Base-by-base conservation (phyloP, 2,888 invertebrate species). In the Andrena fulva region DNA sequence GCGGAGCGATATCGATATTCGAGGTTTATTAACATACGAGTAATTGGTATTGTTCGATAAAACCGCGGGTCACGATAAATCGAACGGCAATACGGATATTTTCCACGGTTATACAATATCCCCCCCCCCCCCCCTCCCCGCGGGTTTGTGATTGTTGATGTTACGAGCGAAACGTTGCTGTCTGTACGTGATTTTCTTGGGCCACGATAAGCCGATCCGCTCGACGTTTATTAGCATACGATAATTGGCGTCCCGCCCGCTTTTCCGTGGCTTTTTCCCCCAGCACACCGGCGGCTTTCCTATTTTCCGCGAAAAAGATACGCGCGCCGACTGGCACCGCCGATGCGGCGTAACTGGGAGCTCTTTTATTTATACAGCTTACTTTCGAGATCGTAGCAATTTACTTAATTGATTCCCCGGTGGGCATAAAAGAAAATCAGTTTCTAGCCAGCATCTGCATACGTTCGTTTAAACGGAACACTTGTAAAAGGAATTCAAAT, bases 141-240 rank as follows among this genome's bases (percentile, higher is more conserved):
- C 42, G n/a, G 35, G 33, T 5, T 24, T n/a, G 67, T 52, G 66
- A 76, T 80, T 54, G 73, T 68, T 54, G 54, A 31, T 31, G 54
- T 73, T 48, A n/a, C 62, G 66, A 10, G 24, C 54, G 31, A 29
- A 31, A 60, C 66, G 63, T 54, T 77, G 54, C 24, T 29, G 50
- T 68, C n/a, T 56, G 73, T 35, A 16, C 71, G 60, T 63, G 80
- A 82, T 77, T 84, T 82, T 77, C 83, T 73, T 83, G 54, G 52
- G 31, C 27, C 6, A 8, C 56, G 68, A 73, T 79, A 79, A 82
- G 76, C 79, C 73, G 76, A 79, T 74, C 76, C 20, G 48, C 31
- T 48, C n/a, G 63, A 52, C 77, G 73, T 76, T 77, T 77, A 84
- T 83, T 84, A 84, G 77, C 85, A 77, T 80, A 80, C 77, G 80